phyloP scores from a whole-genome alignment of 2,888 invertebrate species.

The Trichopoda pennipes region DNA sequence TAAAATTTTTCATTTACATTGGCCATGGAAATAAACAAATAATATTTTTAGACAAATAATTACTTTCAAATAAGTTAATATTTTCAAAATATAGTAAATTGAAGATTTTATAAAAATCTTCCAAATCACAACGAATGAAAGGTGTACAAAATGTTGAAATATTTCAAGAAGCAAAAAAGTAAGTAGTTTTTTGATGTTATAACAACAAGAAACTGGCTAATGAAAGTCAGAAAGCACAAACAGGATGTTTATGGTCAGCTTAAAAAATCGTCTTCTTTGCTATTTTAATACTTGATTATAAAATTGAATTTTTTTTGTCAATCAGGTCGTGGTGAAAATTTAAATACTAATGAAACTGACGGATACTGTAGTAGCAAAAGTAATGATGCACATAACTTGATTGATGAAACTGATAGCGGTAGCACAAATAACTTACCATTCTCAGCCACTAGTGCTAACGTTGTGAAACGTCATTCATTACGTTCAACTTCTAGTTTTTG shows the following conservation, averaged over 20 bases:
- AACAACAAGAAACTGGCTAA: not conserved
- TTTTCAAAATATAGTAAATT: not conserved
- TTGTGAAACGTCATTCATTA: slow-evolving; percentile 75
- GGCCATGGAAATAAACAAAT: slow-evolving; percentile 5
- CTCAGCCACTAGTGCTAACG: not conserved
- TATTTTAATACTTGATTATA: too few species aligned
- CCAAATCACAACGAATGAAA: slow-evolving; percentile 36
- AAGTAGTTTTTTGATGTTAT: slow-evolving; percentile 53
- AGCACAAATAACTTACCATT: slow-evolving; percentile 19
- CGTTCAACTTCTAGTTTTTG: slow-evolving; percentile 78
- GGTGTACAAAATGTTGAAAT: slow-evolving; percentile 74
- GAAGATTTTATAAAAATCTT: slow-evolving; percentile 33
- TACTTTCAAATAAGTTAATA: not conserved
- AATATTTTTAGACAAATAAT: not conserved
- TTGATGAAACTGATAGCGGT: slow-evolving; percentile 51
- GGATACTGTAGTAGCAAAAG: slow-evolving; percentile 23
- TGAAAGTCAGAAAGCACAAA: too few species aligned
- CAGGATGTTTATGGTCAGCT: too few species aligned
- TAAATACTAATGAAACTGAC: slow-evolving; percentile 46
- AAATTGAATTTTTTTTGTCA: not conserved
- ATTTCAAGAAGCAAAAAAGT: slow-evolving; percentile 77
- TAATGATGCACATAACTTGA: slow-evolving; percentile 41
- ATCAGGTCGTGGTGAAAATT: slow-evolving; percentile 72
- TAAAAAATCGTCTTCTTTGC: too few species aligned
- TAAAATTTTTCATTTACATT: slow-evolving; percentile 53